Evolutionary conservation across 2,113 vertebrate species (phyloP), one percentile per base, ranked within the genome.

Genomic region (Gila orcuttii): DNA sequence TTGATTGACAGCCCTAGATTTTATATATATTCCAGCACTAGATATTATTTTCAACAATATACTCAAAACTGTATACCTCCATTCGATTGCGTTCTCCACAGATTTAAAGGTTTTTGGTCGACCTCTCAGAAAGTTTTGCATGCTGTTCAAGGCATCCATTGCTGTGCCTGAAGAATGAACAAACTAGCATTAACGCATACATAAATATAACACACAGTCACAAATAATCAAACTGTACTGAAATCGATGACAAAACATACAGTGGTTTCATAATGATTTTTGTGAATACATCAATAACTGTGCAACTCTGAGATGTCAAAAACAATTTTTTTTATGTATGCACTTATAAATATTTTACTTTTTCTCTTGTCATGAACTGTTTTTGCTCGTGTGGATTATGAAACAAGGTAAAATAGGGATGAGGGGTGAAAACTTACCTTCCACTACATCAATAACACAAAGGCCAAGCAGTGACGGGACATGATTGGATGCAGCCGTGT

Each of bases 91-190:
- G 74, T 97, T 98, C 93, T 99, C 98, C 86, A 99, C 91, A 8
- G 98, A 99, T 92, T 96, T 99, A 93, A 99, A 99, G 0, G 97
- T 97, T 94, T 99, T 99, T 87, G 98, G 98, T 79, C 98, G 97
- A 94, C 97, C 96, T 89, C 98, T 95, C 73, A 99, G 95, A 94
- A 99, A 99, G 92, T 98, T 99, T 94, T 99, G 98, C 98, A 99
- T 99, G 92, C 98, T 99, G 93, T 99, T 99, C 89, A 99, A 92
- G 3, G 98, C 98, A 90, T 99, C 98, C 98, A 99, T 99, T 82
- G 98, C 98, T 74, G 98, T 99, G 11, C 98, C 98, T 99, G 86
- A 75, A 91, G 17, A 36, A 42, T 50, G 84, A 69, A 17, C 7
- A 69, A 80, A 0, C 69, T 11, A 9, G 4, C 68, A 75, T 62